Evolutionary conservation across 2,888 invertebrate genomes (phyloP), one percentile per base, ranked within the genome.

Genomic region (Cactoblastis cactorum): DNA sequence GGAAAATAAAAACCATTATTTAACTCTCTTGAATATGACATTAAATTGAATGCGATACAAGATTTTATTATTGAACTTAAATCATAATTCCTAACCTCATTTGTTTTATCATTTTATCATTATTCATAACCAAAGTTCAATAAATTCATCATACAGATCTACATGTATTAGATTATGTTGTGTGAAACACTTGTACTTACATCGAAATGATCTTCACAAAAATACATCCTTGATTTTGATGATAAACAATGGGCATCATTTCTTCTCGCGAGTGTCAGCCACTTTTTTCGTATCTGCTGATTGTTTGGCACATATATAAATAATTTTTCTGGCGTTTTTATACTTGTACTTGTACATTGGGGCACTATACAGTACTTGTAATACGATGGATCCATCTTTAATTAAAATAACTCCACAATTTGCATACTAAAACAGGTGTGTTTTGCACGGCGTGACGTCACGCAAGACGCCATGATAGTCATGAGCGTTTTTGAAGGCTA

Each of bases 201-300:
- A 37, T 37, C 37, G 14, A 37, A 47, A 35, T 47, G 47, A 39
- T 39, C 50, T 50, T 50, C 50, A 50, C 50, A 50, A 43, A 50
- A 50, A 46, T 46, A 46, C 43, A 56, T 45, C 17, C 39, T 41
- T 11, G 34, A 51, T 28, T 4, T 39, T 46, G 34, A 19, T 50
- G 37, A 43, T 37, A 50, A 41, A 43, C 34, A 43, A 50, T 34
- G 34, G 18, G 41, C 50, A 50, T 43, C 41, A 47, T 55, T 17
- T 35, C 56, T 48, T 15, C 51, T 48, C 34, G 53, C 49, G 6
- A 56, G 50, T 50, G 49, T 45, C 14, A 56, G 34, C 56, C 56
- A 54, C 49, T 53, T 54, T 33, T 41, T 34, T 41, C 56, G 45
- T 15, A 53, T 49, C 46, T 41, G 34, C 39, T 45, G 41, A 2